Evolutionary conservation across 2,113 vertebrate species (phyloP), one percentile per base, ranked within the genome.

Genomic region (Aplodontia rufa): DNA sequence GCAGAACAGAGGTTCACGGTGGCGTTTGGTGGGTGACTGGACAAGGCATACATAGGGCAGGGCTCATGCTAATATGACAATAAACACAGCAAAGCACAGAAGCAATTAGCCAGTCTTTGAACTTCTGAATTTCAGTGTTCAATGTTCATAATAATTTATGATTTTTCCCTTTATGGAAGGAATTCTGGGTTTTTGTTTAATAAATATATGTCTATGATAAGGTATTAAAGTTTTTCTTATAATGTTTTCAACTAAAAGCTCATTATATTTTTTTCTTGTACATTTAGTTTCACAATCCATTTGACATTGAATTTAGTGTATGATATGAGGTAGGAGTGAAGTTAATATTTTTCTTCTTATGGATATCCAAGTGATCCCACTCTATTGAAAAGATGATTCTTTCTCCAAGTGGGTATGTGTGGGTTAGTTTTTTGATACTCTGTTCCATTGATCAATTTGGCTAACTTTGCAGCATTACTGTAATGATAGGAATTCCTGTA

Each of bases 271-370:
- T 30, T 35, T 14, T 37, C 7, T 80, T 37, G 17, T 74, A 35
- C 16, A 28, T 82, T 72, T 58, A 85, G 37, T 4, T 40, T 35
- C 51, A 68, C 4, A 69, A 26, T 74, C 30, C 8, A 64, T 51
- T 35, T 84, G 94, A 47, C 35, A 93, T 91, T 32, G 78, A n/a
- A 10, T 71, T 84, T 95, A 58, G 53, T 91, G 45, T 32, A 42
- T 83, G 45, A 16, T 45, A 7, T 76, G 95, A 49, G 26, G 69
- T 66, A 90, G 32, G 8, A 30, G 69, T 53, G 62, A 53, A 37
- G 11, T 53, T 32, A 62, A 37, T 47, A 55, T 78, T 85, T 49
- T 55, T 4, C 16, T 3, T 19, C 11, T 64, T 84, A 20, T 78
- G 5, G 35, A 30, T 71, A 75, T 60, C 9, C 69, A 26, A 82